A percentile compares a stretch with the other conserved stretches of the same genome.
Conservation (phyloP, 2,113 vertebrate species). For the Protomyctophum bolini region DNA sequence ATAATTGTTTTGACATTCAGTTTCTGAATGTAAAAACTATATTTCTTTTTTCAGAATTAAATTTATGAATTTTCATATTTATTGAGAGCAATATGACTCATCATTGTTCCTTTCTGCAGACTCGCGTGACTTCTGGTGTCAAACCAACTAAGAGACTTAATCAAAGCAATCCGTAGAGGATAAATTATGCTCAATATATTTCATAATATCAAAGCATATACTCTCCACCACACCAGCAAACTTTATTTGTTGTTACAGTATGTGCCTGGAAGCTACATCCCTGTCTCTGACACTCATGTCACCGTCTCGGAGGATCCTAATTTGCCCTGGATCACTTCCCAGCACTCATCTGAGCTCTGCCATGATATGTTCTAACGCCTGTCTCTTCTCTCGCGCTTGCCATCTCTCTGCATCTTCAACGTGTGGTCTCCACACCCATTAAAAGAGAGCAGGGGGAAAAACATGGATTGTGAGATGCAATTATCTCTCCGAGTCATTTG, state of each 20-base stretch:
- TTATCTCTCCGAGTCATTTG: constrained; percentile 55
- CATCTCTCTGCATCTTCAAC: constrained; percentile 31
- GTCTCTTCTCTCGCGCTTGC: constrained; percentile 19
- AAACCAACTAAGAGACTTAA: constrained; percentile 9
- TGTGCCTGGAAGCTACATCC: constrained; percentile 41
- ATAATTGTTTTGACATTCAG: constrained; percentile 10
- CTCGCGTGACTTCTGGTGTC: constrained; percentile 13
- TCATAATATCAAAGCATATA: constrained; percentile 42
- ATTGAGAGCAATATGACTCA: background rate
- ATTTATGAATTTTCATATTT: background rate
- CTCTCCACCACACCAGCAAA: constrained; percentile 35
- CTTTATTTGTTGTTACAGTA: constrained; percentile 52
- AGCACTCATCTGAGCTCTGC: constrained; percentile 59
- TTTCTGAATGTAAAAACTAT: background rate
- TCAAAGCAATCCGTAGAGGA: constrained; percentile 20
- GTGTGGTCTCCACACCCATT: constrained; percentile 37
- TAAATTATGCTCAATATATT: constrained; percentile 48
- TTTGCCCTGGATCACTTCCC: constrained; percentile 61
- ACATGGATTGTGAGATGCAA: background rate
- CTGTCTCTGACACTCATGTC: constrained; percentile 51
- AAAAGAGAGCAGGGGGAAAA: constrained; percentile 5
- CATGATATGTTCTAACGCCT: constrained; percentile 58
- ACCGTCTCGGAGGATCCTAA: constrained; percentile 57
- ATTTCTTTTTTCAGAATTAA: background rate
- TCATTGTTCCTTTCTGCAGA: constrained; percentile 38